Conservation (phyloP, 2,113 vertebrate species). For the Gadus chalcogrammus region DNA sequence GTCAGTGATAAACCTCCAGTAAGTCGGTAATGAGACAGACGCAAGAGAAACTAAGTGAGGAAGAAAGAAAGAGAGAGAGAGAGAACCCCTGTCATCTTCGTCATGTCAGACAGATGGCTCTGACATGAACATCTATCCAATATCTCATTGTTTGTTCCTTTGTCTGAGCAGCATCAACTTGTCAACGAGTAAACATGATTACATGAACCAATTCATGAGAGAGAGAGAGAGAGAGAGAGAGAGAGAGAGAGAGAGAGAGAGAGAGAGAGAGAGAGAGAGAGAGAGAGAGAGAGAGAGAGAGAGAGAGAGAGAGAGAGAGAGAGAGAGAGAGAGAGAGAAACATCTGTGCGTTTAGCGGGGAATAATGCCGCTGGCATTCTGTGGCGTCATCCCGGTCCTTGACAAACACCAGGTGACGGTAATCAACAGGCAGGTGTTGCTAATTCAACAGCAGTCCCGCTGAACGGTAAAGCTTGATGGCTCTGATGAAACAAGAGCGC, state of each 20-base stretch:
- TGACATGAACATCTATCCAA: too few species aligned
- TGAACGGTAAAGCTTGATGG: constrained; percentile 15
- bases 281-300: constrained; percentile 13
- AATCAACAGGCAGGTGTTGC: constrained; percentile 38
- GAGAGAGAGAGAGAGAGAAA: constrained; percentile 14
- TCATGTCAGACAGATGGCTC: too few species aligned
- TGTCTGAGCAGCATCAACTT: too few species aligned
- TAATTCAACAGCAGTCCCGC: constrained; percentile 12
- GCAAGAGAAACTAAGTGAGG: too few species aligned
- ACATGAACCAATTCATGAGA: not conserved
- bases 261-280: not conserved
- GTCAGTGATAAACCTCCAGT: too few species aligned
- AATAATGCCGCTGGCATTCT: not conserved
- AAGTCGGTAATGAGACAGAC: too few species aligned
- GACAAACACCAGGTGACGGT: constrained; percentile 33
- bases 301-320: not conserved
- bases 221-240: not conserved
- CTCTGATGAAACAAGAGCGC: too few species aligned
- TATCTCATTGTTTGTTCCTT: too few species aligned
- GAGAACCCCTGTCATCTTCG: too few species aligned
- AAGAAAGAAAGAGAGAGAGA: too few species aligned
- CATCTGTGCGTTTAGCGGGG: not conserved
- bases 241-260: not conserved
- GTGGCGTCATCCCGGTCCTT: not conserved
- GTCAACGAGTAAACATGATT: too few species aligned